These are phyloP conservation scores for Noctua pronuba DNA, from an alignment of 2,888 invertebrate genomes.

Conservation along the genomic window DNA sequence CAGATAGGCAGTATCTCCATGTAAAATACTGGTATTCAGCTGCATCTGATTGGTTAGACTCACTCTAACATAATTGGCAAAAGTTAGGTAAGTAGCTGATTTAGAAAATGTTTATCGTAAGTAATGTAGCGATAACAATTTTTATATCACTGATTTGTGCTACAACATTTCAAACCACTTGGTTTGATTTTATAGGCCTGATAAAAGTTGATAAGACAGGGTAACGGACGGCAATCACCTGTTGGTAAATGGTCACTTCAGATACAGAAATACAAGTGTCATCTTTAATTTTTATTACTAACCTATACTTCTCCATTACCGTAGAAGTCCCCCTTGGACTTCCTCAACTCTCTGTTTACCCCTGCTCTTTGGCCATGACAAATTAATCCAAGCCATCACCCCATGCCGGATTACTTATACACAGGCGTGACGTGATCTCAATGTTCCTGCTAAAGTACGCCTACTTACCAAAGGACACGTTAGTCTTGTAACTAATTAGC, in stretches of 20 bases:
- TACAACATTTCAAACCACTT: background rate
- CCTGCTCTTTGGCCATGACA: background rate
- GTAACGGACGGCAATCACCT: background rate
- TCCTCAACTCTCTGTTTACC: background rate
- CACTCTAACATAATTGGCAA: background rate
- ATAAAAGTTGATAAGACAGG: background rate
- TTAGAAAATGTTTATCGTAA: background rate
- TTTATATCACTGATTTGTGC: background rate
- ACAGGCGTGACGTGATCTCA: background rate
- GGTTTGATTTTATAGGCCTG: background rate
- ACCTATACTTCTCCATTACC: background rate
- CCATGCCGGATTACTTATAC: background rate
- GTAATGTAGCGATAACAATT: background rate
- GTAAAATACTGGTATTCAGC: background rate
- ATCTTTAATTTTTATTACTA: background rate
- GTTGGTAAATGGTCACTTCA: background rate
- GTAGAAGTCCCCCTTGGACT: background rate
- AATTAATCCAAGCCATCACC: background rate
- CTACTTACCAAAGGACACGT: background rate
- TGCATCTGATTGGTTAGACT: background rate
- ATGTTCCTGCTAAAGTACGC: background rate
- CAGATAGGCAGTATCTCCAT: background rate
- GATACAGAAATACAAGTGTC: background rate
- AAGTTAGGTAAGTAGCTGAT: background rate
- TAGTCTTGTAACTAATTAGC: conserved; percentile 31